Base-by-base conservation (phyloP, 2,888 invertebrate genomes). In the Eupithecia insigniata region DNA sequence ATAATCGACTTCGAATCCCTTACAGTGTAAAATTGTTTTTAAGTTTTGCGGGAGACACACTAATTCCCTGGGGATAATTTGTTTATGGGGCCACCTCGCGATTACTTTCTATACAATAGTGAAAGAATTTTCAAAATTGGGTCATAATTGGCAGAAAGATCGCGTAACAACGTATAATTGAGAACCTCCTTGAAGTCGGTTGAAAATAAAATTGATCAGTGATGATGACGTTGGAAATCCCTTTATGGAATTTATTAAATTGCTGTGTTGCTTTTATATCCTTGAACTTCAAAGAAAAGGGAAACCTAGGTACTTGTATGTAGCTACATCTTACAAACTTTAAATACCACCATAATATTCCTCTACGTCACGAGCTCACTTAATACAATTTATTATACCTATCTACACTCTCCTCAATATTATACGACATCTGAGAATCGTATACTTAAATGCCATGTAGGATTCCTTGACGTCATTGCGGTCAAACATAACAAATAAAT, bases 401-500 rank as follows among this genome's bases (percentile, higher is more conserved):
- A 43, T 8, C 43, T 43, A n/a, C n/a, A 22, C 12, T 22, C 55
- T 55, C 51, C 51, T 51, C 22, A 51, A 51, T 51, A 51, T 51
- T 51, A 51, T 22, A 55, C 22, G 10, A 51, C 8, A 18, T 18
- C 61, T 34, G 10, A n/a, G n/a, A 34, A 34, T 62, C 30, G 18
- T 61, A 51, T 22, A 10, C n/a, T 18, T 61, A 32, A 61, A 61
- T 30, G 30, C 58, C 58, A 58, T 28, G 58, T 32, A 6, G 8
- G 61, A 8, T 61, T 32, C 61, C 8, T 61, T 61, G 61, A 61
- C 61, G 61, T 61, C 61, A 32, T 18, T 61, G 28, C 18, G 61
- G 18, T 2, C 60, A 28, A 28, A 28, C 1, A 58, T 7, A 16
- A 16, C 28, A 58, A 14, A 28, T 58, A 6, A 58, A 32, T 61